A percentile compares a stretch with the other conserved stretches of the same genome.
Evolutionary conservation across 2,113 vertebrate genomes (phyloP).

Genomic region (Morone saxatilis): DNA sequence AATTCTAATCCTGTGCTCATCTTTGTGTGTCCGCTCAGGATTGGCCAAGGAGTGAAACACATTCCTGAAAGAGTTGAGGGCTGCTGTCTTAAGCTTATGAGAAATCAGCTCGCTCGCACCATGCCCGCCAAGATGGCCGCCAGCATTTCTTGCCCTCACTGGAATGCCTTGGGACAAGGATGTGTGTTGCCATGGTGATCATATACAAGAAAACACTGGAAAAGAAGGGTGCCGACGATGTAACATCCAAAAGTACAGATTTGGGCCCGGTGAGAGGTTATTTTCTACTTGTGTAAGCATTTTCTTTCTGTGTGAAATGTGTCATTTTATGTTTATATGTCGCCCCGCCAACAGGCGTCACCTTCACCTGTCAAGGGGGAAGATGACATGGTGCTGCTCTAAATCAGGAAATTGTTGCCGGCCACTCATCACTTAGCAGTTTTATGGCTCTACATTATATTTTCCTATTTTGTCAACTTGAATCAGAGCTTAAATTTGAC

Average conservation of each 20-base stretch:
- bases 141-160: constrained; percentile 60
- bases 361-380: neutral
- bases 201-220: constrained; percentile 91
- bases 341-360: constrained; percentile 42
- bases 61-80: constrained; percentile 69
- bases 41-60: constrained; percentile 55
- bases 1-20: constrained; percentile 69
- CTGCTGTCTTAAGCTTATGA: constrained; percentile 58
- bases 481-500: constrained; percentile 27
- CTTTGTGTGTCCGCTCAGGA: constrained; percentile 76
- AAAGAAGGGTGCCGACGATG: constrained; percentile 87
- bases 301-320: constrained; percentile 22
- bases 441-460: constrained; percentile 24
- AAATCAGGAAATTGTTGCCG: constrained; percentile 29
- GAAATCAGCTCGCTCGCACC: constrained; percentile 63
- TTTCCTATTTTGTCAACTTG: constrained; percentile 30
- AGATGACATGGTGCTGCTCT: constrained; percentile 14
- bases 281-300: constrained; percentile 23
- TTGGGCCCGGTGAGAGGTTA: constrained; percentile 87
- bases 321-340: constrained; percentile 27
- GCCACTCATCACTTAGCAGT: neutral
- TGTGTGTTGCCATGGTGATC: constrained; percentile 90
- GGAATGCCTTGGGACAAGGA: constrained; percentile 74
- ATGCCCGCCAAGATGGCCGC: constrained; percentile 69
- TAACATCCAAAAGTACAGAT: constrained; percentile 81